Base-by-base conservation (phyloP, 2,888 invertebrate genomes). In the Mythimna vitellina region DNA sequence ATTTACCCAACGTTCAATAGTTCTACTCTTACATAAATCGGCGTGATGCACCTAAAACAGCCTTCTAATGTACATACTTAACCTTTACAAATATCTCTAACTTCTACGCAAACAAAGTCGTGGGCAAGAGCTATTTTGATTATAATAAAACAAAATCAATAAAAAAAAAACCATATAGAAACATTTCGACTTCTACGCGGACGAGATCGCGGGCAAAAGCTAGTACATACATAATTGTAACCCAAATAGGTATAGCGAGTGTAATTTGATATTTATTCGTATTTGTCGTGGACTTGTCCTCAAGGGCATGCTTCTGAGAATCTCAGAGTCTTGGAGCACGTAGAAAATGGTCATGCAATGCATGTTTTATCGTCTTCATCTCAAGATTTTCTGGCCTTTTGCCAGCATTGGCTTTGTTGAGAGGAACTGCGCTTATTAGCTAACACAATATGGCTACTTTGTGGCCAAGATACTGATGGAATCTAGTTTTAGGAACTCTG, bases 221-320 rank as follows among this genome's bases (percentile, higher is more conserved):
- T 29, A 29, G 29, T 73, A 64, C 73, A 84, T 75, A 81, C 77
- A 77, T 78, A 81, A 82, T 82, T 86, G 79, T 84, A 87, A 88
- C 85, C 87, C 76, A 84, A 83, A 88, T 87, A 87, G 83, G 79
- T 80, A 85, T 64, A 72, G 69, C 38, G 29, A 75, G 75, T 83
- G 65, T 64, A 71, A 75, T 79, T 71, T 69, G 62, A 73, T 29
- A 67, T 81, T 78, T 72, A 80, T 76, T 84, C 66, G 42, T 70
- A 65, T 76, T 69, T 63, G 63, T 65, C 64, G 65, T 73, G 42
- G 54, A 67, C 54, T 67, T 66, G 65, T 71, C 74, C 61, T 76
- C 78, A 84, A 82, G 80, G 78, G 84, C 84, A 54, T 53, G 66
- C 46, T 80, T 58, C 64, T 63, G 53, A 75, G 68, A 69, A 64